Base-by-base conservation (phyloP, 2,888 invertebrate genomes). In the Crocallis elinguaria region DNA sequence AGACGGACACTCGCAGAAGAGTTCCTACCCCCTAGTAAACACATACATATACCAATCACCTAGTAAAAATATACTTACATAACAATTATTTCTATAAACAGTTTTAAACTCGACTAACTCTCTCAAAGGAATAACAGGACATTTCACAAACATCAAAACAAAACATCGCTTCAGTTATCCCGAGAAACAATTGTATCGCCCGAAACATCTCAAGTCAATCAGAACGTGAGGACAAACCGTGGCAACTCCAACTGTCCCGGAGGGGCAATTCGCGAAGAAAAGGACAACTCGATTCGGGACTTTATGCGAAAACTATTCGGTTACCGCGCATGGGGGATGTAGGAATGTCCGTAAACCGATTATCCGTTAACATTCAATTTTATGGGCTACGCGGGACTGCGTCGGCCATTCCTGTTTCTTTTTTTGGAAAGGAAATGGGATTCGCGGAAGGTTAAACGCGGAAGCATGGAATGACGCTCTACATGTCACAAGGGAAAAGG, bases 241-340 rank as follows among this genome's bases (percentile, higher is more conserved):
- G 58, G 44, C 59, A 45, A 52, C 52, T 30, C 56, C 56, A 48
- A n/a, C 23, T 7, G 54, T 51, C 63, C 61, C 45, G 25, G 17
- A 41, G 52, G 50, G 43, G 35, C 36, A 42, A 43, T 35, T 36
- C 49, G 44, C 41, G 54, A 55, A 52, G 39, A 50, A 53, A 52
- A 52, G 57, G 62, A 58, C 57, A 51, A 60, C 49, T 57, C 57
- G 57, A 61, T 69, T 60, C 57, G 57, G 51, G 49, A 38, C 52
- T 76, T 77, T 77, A 77, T 71, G 69, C 54, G 59, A 45, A 62
- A 75, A 70, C 71, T 71, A 73, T 73, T 66, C 61, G 64, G 61
- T 53, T 49, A 59, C 41, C 41, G 33, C 16, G 14, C 14, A 46
- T 30, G 41, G 58, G 51, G 51, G 42, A 43, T 36, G 45, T 23